A percentile compares a stretch with the other conserved stretches of the same genome.
These are phyloP conservation scores for Mugil cephalus DNA, from an alignment of 2,113 vertebrate genomes.

Conservation along the genomic window DNA sequence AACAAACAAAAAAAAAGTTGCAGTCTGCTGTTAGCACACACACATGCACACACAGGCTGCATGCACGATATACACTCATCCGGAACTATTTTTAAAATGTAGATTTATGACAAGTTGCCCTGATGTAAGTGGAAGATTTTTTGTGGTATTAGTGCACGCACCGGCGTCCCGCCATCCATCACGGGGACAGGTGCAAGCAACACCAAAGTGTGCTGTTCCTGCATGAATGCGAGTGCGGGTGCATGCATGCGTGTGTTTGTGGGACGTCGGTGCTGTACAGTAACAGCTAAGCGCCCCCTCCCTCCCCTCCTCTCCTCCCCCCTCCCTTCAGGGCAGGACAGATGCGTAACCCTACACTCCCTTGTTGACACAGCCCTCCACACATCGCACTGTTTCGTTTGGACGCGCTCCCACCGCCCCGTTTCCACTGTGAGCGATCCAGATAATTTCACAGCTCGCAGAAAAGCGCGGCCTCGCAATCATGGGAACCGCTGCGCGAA, in stretches of 20 bases:
- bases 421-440: slow-evolving; percentile 66
- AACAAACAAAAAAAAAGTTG: neutral
- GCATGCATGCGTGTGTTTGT: slow-evolving; percentile 3
- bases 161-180: slow-evolving; percentile 36
- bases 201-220: slow-evolving; percentile 36
- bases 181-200: slow-evolving; percentile 68
- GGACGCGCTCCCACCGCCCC: slow-evolving; percentile 58
- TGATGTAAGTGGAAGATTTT: neutral
- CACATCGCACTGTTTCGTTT: slow-evolving; percentile 68
- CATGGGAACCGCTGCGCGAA: slow-evolving; percentile 64
- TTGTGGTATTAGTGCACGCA: slow-evolving; percentile 11
- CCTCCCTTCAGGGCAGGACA: slow-evolving; percentile 69
- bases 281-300: slow-evolving; percentile 67
- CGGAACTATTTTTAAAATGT: no score
- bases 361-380: slow-evolving; percentile 55
- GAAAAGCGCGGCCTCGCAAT: slow-evolving; percentile 48
- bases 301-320: no score
- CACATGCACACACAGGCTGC: neutral
- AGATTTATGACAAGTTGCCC: slow-evolving; percentile 14
- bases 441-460: slow-evolving; percentile 76
- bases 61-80: neutral
- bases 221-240: slow-evolving; percentile 19
- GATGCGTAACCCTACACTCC: slow-evolving; percentile 70
- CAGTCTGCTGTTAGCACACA: neutral
- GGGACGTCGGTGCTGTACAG: slow-evolving; percentile 34